Evolutionary conservation across 1,140 invertebrate species (phyloP), one percentile per base, ranked within the genome.

Genomic region (Schlechtendalia chinensis): DNA sequence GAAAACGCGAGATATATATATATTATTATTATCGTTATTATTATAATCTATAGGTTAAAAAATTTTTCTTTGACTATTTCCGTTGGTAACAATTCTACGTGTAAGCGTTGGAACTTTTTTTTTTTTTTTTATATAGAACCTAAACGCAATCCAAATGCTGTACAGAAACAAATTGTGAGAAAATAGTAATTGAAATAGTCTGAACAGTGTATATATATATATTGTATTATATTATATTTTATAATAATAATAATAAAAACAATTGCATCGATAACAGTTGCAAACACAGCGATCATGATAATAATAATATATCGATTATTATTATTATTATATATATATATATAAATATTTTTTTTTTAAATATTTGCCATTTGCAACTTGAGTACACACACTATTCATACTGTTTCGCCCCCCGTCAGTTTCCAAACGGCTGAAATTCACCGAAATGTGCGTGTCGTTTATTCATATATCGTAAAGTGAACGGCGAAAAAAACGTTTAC

Each of bases 251-350:
- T 12, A 71, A 71, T 27, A 50, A 50, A 71, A 50, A 71, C 45
- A 71, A 71, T 32, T 67, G 63, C 63, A 32, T 67, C 22, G 63
- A 67, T 67, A 67, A 67, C 63, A 67, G 63, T 67, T n/a, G 63
- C 63, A 67, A 67, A 67, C n/a, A 24, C 45, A 67, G 63, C 6
- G 63, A 67, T n/a, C n/a, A n/a, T n/a, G n/a, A n/a, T n/a, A n/a
- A n/a, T n/a, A n/a, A n/a, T n/a, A n/a, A n/a, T n/a, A n/a, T n/a
- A n/a, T n/a, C n/a, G n/a, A n/a, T n/a, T n/a, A n/a, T n/a, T n/a
- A n/a, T n/a, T n/a, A n/a, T n/a, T n/a, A n/a, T n/a, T 27, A 29
- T 27, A 24, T 22, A 11, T 22, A 27, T 59, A 59, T 59, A 61
- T 61, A 29, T 61, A 27, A 27, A 61, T 63, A 63, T 63, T 24